Conservation (phyloP, 2,888 invertebrate genomes). For the Hermodice carunculata region DNA sequence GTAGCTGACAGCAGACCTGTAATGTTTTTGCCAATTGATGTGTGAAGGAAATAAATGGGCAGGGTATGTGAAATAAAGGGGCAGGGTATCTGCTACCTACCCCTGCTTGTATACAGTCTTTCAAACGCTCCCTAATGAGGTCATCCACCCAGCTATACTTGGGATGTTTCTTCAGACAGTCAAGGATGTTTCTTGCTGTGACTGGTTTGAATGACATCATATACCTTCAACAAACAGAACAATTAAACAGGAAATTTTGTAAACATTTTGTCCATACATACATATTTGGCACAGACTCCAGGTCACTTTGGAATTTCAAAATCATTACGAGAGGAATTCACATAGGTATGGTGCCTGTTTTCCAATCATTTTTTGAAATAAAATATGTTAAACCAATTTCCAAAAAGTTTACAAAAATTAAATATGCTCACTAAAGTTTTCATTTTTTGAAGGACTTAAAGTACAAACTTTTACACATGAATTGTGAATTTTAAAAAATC, state of each 20-base stretch:
- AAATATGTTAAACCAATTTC: too few species aligned
- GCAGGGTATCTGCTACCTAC: constrained; percentile 25
- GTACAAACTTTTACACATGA: too few species aligned
- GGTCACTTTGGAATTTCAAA: not conserved
- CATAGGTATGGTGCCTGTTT: too few species aligned
- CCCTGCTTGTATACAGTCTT: constrained; percentile 47
- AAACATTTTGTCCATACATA: not conserved
- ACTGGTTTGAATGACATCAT: constrained; percentile 54
- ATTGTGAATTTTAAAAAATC: too few species aligned
- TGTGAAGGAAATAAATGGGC: too few species aligned
- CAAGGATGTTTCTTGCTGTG: constrained; percentile 44
- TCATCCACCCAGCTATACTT: constrained; percentile 52
- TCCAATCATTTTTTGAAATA: too few species aligned
- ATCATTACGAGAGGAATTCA: too few species aligned
- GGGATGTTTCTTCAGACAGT: constrained; percentile 48
- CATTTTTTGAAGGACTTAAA: too few species aligned
- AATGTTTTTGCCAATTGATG: too few species aligned
- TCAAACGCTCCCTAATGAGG: constrained; percentile 50
- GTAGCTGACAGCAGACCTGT: too few species aligned
- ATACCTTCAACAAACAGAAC: constrained; percentile 40
- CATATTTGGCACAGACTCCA: not conserved
- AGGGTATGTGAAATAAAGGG: not conserved
- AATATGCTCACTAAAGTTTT: too few species aligned
- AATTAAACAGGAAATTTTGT: not conserved
- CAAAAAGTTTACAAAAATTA: too few species aligned